Conservation (phyloP, 2,113 vertebrate species). For the Cyphomyrus discorhynchus region DNA sequence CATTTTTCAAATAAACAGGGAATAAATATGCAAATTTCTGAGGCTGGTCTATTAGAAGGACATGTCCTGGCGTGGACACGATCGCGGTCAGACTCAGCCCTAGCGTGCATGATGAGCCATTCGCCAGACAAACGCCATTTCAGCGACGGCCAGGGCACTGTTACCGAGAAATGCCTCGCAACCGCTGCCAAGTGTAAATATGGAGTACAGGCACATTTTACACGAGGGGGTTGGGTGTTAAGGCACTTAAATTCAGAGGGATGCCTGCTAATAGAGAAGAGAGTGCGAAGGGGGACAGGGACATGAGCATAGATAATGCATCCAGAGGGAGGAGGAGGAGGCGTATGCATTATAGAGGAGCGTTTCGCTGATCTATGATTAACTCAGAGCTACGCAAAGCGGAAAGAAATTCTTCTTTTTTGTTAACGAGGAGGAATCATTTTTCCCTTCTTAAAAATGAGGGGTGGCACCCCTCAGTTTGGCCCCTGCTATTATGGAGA, state of each 20-base stretch:
- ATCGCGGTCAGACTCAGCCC: background rate
- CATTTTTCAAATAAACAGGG: background rate
- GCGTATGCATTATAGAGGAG: background rate
- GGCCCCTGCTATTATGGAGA: background rate
- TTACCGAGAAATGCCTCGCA: background rate
- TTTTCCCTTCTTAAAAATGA: background rate
- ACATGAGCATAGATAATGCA: slow-evolving; percentile 1
- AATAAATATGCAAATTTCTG: background rate
- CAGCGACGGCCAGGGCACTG: background rate
- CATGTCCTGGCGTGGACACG: background rate
- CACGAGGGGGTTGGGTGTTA: background rate
- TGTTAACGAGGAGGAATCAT: background rate
- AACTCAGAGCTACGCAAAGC: background rate
- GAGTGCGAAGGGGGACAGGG: background rate
- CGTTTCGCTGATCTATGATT: background rate
- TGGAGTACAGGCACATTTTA: background rate
- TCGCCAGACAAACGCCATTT: background rate
- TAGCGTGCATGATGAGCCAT: background rate
- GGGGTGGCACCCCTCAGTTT: background rate
- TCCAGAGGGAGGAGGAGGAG: background rate
- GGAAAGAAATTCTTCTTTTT: background rate
- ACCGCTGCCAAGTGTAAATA: background rate
- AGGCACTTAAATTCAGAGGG: background rate
- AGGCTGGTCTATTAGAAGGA: background rate
- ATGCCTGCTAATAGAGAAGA: background rate